Evolutionary conservation across 2,888 invertebrate genomes (phyloP).

Genomic region (Cheilosia variabilis): DNA sequence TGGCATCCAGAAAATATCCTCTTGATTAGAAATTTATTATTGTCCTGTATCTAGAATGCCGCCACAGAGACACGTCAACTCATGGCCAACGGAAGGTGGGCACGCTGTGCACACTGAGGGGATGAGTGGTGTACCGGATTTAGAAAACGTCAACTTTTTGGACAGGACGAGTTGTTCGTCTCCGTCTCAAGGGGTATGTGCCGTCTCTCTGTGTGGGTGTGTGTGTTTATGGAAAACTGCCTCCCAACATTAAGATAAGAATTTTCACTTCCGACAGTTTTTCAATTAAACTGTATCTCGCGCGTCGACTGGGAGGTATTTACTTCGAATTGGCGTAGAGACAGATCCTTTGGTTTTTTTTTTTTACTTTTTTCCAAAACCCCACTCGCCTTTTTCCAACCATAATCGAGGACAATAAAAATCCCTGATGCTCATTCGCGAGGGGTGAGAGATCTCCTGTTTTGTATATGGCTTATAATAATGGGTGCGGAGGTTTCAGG

Average conservation of each 20-base stretch:
- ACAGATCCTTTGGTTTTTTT: constrained; percentile 57
- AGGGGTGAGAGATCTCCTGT: constrained; percentile 61
- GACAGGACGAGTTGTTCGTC: constrained; percentile 57
- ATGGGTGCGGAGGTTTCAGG: constrained; percentile 56
- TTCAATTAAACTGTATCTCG: constrained; percentile 74
- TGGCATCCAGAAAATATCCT: constrained; percentile 59
- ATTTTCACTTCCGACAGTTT: constrained; percentile 75
- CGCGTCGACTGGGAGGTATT: constrained; percentile 52
- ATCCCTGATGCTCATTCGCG: constrained; percentile 23
- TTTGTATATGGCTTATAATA: constrained; percentile 64
- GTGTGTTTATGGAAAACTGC: constrained; percentile 53
- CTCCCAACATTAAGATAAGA: constrained; percentile 73
- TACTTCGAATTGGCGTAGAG: constrained; percentile 49
- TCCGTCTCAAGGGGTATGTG: constrained; percentile 20
- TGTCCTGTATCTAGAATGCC: constrained; percentile 41
- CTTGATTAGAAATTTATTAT: constrained; percentile 68
- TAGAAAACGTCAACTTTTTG: constrained; percentile 75
- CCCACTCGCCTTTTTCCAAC: neutral
- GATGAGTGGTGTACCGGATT: constrained; percentile 64
- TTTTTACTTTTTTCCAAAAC: constrained; percentile 13
- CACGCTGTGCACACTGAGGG: constrained; percentile 26
- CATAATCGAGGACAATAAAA: constrained; percentile 63
- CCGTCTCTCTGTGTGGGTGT: neutral
- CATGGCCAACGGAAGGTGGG: constrained; percentile 7
- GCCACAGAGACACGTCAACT: constrained; percentile 13